Evolutionary conservation across 2,888 invertebrate species (phyloP).

Genomic region (Diloba caeruleocephala): DNA sequence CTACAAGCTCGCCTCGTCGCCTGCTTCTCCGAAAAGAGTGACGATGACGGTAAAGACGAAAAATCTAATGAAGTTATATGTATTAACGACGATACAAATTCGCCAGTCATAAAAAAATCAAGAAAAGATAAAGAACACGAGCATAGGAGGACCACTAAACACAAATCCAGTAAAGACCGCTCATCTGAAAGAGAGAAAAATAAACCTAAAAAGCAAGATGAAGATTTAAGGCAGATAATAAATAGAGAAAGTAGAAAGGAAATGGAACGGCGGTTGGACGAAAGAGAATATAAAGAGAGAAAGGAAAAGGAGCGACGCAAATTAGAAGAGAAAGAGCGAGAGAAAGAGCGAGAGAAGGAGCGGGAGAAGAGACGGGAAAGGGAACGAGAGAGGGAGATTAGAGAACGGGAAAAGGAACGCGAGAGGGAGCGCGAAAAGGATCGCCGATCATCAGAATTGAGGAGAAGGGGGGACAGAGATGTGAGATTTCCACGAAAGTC

Average conservation of each 20-base stretch:
- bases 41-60: conserved; percentile 81
- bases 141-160: conserved; percentile 75
- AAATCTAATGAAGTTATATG: conserved; percentile 81
- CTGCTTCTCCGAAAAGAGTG: conserved; percentile 91
- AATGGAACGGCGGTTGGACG: conserved; percentile 68
- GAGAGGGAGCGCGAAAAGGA: conserved; percentile 53
- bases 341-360: conserved; percentile 55
- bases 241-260: conserved; percentile 75
- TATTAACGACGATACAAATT: conserved; percentile 73
- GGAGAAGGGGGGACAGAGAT: conserved; percentile 49
- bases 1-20: conserved; percentile 94
- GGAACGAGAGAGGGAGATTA: conserved; percentile 64
- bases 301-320: conserved; percentile 66
- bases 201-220: conserved; percentile 71
- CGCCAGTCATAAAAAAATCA: conserved; percentile 80
- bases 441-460: conserved; percentile 51
- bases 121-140: conserved; percentile 71
- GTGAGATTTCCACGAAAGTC: conserved; percentile 65
- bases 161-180: conserved; percentile 75
- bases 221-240: conserved; percentile 81
- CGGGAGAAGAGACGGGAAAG: conserved; percentile 59
- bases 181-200: conserved; percentile 69
- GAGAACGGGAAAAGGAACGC: conserved; percentile 59
- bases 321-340: conserved; percentile 60
- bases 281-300: conserved; percentile 66